Evolutionary conservation across 2,888 invertebrate species (phyloP).

Genomic region (Conistra vaccinii): DNA sequence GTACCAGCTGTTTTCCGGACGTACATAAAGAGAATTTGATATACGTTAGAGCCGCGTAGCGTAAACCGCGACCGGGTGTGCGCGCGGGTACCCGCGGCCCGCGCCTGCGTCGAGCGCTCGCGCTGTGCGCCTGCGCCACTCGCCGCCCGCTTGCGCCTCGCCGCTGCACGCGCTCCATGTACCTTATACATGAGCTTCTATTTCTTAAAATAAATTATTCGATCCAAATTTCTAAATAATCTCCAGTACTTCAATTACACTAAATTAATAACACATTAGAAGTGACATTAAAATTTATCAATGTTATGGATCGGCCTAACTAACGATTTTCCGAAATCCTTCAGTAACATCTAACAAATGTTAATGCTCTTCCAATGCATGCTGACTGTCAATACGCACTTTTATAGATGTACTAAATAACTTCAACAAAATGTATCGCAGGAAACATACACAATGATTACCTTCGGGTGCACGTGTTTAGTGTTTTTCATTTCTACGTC

Average conservation of each 20-base stretch:
- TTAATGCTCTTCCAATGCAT: slow-evolving; percentile 50
- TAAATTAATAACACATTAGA: slow-evolving; percentile 32
- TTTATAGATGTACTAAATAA: slow-evolving; percentile 11
- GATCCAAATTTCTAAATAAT: slow-evolving; percentile 30
- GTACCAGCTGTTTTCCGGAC: slow-evolving; percentile 93
- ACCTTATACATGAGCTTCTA: slow-evolving; percentile 72
- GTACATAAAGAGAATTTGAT: slow-evolving; percentile 89
- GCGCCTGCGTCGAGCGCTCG: slow-evolving; percentile 38
- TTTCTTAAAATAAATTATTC: slow-evolving; percentile 46
- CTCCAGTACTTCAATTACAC: slow-evolving; percentile 29
- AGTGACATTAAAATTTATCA: slow-evolving; percentile 37
- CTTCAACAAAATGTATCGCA: slow-evolving; percentile 6
- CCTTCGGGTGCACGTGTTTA: slow-evolving; percentile 28
- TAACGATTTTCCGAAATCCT: slow-evolving; percentile 20
- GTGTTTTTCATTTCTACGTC: background rate
- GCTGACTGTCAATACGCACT: slow-evolving; percentile 56
- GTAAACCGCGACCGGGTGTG: slow-evolving; percentile 76
- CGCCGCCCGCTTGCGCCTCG: slow-evolving; percentile 66
- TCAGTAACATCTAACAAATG: slow-evolving; percentile 20
- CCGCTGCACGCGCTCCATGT: slow-evolving; percentile 70
- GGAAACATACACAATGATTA: slow-evolving; percentile 23
- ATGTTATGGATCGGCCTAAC: slow-evolving; percentile 66
- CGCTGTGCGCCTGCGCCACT: slow-evolving; percentile 61
- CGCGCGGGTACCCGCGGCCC: slow-evolving; percentile 68
- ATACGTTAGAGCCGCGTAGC: slow-evolving; percentile 81